These are phyloP conservation scores for Drosophila arizonae DNA, from an alignment of 1,140 invertebrate species.

Conservation along the genomic window DNA sequence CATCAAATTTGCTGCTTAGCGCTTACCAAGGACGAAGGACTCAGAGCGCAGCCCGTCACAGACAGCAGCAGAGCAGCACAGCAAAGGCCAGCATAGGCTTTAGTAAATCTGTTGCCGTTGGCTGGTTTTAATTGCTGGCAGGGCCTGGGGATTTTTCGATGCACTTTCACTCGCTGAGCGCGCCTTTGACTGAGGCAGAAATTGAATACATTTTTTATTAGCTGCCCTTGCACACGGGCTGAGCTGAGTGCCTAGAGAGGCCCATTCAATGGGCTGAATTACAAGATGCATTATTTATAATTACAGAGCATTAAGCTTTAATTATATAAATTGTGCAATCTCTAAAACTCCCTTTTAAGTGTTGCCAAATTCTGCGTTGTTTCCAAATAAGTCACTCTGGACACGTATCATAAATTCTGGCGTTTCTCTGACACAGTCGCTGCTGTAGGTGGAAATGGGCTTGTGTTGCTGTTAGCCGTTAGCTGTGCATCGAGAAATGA, in stretches of 20 bases:
- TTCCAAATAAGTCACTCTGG: constrained; percentile 39
- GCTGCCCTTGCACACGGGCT: constrained; percentile 34
- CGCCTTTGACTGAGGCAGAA: constrained; percentile 58
- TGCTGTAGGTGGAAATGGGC: background rate
- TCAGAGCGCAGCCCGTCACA: constrained; percentile 7
- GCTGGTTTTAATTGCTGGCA: constrained; percentile 36
- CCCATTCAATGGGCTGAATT: too few species aligned
- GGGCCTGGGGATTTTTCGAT: constrained; percentile 36
- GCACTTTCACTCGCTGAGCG: constrained; percentile 55
- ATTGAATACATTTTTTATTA: constrained; percentile 79
- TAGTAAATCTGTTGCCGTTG: constrained; percentile 33
- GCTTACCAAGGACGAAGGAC: constrained; percentile 19
- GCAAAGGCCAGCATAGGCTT: constrained; percentile 11
- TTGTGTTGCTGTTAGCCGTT: background rate
- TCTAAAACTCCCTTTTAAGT: too few species aligned
- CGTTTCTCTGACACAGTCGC: background rate
- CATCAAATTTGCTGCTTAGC: constrained; percentile 69
- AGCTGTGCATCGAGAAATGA: constrained; percentile 45
- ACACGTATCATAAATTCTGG: constrained; percentile 58
- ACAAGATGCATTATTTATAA: too few species aligned
- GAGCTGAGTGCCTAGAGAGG: background rate
- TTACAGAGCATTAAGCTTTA: too few species aligned
- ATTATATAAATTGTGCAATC: too few species aligned
- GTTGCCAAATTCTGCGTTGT: constrained; percentile 10
- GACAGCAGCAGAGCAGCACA: background rate